These are phyloP conservation scores for Drosophila bunnanda DNA, from an alignment of 2,888 invertebrate genomes.

Conservation along the genomic window DNA sequence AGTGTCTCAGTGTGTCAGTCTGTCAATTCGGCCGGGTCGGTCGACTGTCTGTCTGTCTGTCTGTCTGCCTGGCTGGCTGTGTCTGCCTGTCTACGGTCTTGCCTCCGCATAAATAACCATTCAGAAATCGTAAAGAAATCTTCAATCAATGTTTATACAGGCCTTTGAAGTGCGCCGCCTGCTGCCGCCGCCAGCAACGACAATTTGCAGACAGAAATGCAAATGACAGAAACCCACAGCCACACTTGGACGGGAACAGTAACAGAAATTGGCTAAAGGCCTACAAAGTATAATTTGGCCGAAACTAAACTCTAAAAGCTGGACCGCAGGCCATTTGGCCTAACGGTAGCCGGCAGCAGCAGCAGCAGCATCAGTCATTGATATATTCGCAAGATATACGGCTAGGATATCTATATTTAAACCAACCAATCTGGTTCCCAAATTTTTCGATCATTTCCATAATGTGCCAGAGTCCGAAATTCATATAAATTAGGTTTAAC, in stretches of 20 bases:
- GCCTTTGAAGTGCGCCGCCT: constrained; percentile 69
- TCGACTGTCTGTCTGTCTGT: constrained; percentile 74
- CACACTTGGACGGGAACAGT: constrained; percentile 12
- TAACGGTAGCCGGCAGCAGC: constrained; percentile 31
- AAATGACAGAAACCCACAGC: constrained; percentile 72
- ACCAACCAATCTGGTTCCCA: constrained; percentile 17
- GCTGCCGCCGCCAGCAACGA: constrained; percentile 63
- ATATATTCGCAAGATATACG: constrained; percentile 2
- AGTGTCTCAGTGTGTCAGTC: constrained; percentile 81
- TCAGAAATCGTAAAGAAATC: constrained; percentile 81
- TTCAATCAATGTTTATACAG: constrained; percentile 78
- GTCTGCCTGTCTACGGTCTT: constrained; percentile 74
- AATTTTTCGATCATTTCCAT: constrained; percentile 12
- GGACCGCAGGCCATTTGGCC: constrained; percentile 10
- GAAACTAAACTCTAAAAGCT: constrained; percentile 2
- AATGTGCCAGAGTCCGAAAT: constrained; percentile 18
- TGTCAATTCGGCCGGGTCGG: constrained; percentile 51
- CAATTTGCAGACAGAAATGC: constrained; percentile 76
- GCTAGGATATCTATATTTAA: constrained; percentile 26
- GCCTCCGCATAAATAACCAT: constrained; percentile 81
- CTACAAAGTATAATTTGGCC: constrained; percentile 41
- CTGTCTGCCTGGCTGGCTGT: constrained; percentile 68
- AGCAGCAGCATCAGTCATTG: constrained; percentile 7
- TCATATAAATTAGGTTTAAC: constrained; percentile 38
- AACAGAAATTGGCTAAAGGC: constrained; percentile 27